Conservation (phyloP, 2,113 vertebrate species). For the Bos indicus region DNA sequence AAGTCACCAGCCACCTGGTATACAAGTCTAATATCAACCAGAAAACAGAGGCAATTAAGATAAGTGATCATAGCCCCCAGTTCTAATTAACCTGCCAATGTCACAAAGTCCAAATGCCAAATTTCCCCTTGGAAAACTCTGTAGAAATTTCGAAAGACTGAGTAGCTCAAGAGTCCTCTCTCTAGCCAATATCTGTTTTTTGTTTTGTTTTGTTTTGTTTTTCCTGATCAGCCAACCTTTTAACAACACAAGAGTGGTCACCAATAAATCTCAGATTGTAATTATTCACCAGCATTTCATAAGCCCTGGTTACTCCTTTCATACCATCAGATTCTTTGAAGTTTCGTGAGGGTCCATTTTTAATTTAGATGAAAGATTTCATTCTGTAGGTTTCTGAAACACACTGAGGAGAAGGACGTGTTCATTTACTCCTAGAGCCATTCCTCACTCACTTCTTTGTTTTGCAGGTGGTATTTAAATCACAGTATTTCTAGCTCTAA, state of each 20-base stretch:
- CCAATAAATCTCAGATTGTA: conserved; percentile 39
- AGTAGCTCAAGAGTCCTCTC: background rate
- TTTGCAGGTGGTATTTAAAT: background rate
- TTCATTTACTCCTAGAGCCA: background rate
- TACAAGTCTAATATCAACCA: background rate
- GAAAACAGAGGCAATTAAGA: background rate
- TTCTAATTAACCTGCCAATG: background rate
- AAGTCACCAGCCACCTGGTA: background rate
- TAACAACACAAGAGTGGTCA: conserved; percentile 18
- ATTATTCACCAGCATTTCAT: background rate
- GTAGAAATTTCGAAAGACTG: conserved; percentile 29
- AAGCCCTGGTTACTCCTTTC: background rate
- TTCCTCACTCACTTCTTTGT: background rate
- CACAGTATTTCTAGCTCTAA: background rate
- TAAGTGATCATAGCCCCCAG: background rate
- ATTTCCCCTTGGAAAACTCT: conserved; percentile 43
- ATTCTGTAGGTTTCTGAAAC: background rate
- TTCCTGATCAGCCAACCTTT: conserved; percentile 23
- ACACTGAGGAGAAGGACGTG: background rate
- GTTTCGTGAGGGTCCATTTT: background rate
- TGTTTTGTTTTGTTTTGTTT: background rate
- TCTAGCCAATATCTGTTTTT: conserved; percentile 15
- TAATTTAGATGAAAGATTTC: conserved; percentile 47
- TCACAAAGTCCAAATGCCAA: background rate
- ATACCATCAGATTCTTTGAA: conserved; percentile 22